A percentile compares a stretch with the other conserved stretches of the same genome.
Evolutionary conservation across 2,888 invertebrate species (phyloP).

Genomic region (Entomobrya multifasciata): DNA sequence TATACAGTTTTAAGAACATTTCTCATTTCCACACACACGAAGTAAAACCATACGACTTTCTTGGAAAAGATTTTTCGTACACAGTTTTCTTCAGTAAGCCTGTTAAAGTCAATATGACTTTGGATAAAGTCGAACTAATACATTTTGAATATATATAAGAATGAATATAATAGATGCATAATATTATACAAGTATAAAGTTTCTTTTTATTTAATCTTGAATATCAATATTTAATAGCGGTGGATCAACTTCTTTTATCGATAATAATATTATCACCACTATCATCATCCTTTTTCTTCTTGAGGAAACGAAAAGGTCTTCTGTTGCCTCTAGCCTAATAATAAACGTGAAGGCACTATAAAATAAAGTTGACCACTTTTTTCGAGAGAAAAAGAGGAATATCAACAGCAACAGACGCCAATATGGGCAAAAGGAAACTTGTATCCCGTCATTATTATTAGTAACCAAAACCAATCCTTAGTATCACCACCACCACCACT

Average conservation of each 20-base stretch:
- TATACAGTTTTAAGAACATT: slow-evolving; percentile 16
- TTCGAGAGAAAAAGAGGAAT: not conserved
- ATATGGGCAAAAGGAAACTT: slow-evolving; percentile 20
- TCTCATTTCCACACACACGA: not conserved
- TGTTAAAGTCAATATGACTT: no score
- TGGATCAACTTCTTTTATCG: slow-evolving; percentile 19
- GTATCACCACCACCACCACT: slow-evolving; percentile 10
- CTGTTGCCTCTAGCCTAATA: slow-evolving; percentile 29
- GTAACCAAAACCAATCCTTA: not conserved
- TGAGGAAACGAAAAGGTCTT: slow-evolving; percentile 52
- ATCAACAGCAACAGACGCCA: slow-evolving; percentile 39
- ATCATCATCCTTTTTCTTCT: slow-evolving; percentile 14
- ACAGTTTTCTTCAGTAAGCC: no score
- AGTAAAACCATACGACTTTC: slow-evolving; percentile 17
- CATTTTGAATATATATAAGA: no score
- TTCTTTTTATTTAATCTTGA: slow-evolving; percentile 1
- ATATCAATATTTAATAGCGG: slow-evolving; percentile 1
- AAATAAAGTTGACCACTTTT: slow-evolving; percentile 5
- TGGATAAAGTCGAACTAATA: no score
- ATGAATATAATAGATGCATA: not conserved
- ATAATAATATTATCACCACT: slow-evolving; percentile 4
- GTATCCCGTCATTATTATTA: slow-evolving; percentile 34
- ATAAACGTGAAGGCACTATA: not conserved
- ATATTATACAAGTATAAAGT: not conserved
- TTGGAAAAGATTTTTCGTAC: not conserved